These are phyloP conservation scores for Spodoptera picta DNA, from an alignment of 2,888 invertebrate species.

Conservation along the genomic window DNA sequence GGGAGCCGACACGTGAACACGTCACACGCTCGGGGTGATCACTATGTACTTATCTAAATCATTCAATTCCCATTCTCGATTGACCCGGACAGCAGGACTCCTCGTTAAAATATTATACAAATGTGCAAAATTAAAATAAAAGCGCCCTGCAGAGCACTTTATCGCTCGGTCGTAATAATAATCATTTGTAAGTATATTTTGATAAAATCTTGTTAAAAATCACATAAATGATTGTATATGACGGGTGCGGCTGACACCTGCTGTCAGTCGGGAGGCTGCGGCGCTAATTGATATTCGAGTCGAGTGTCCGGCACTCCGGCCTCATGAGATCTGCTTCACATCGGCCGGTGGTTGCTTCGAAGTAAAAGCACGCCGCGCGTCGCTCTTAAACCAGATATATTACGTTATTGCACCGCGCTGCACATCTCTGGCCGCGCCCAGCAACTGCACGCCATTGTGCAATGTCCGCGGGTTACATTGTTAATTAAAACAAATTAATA, in stretches of 20 bases:
- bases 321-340: conserved; percentile 19
- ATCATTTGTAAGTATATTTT: conserved; percentile 37
- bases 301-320: conserved; percentile 13
- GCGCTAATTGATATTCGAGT: conserved; percentile 30
- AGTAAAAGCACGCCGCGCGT: conserved; percentile 12
- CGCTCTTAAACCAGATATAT: conserved; percentile 24
- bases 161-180: conserved; percentile 40
- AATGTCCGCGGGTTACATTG: too few relatives aligned
- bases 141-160: conserved; percentile 53
- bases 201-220: conserved; percentile 33
- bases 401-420: conserved; percentile 2
- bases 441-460: too few relatives aligned
- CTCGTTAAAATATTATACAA: conserved; percentile 50
- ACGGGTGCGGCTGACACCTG: conserved; percentile 36
- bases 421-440: too few relatives aligned
- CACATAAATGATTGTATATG: conserved; percentile 14
- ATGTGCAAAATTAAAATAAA: conserved; percentile 47
- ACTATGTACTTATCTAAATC: conserved; percentile 32
- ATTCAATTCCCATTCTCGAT: conserved; percentile 38
- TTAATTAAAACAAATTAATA: too few relatives aligned
- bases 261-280: conserved; percentile 21
- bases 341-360: conserved; percentile 19
- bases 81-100: conserved; percentile 23
- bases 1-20: conserved; percentile 1
- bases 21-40: conserved; percentile 7